Percentiles rank a stretch among this genome's conserved stretches.
Evolutionary conservation across 2,797 vertebrate species (phyloP).

Genomic region (Acanthurus lineatus): DNA sequence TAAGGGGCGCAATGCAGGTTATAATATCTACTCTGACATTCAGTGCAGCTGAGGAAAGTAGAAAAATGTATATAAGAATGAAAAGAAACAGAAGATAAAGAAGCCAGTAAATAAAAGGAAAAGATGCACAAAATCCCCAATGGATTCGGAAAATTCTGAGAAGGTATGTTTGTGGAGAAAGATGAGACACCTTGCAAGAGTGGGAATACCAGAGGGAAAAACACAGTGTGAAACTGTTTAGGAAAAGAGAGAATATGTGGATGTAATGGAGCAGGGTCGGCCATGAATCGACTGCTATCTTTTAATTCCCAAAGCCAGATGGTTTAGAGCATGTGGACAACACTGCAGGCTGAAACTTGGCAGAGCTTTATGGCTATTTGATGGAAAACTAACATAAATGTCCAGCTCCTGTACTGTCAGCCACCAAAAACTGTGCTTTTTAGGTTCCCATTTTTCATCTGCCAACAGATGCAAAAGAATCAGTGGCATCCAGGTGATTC

Average conservation of each 20-base stretch:
- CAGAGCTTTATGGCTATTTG: conserved; percentile 17
- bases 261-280: conserved; percentile 46
- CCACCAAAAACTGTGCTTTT: neutral
- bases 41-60: conserved; percentile 20
- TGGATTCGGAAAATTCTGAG: conserved; percentile 37
- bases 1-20: conserved; percentile 34
- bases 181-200: conserved; percentile 51
- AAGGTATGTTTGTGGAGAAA: conserved; percentile 31
- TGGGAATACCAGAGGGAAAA: conserved; percentile 32
- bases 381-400: conserved; percentile 17
- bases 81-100: conserved; percentile 37
- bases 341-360: conserved; percentile 21
- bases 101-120: conserved; percentile 19
- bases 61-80: conserved; percentile 23
- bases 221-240: conserved; percentile 40
- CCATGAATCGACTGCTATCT: conserved; percentile 19
- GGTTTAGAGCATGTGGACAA: conserved; percentile 27
- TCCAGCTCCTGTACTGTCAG: neutral
- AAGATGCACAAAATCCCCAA: conserved; percentile 48
- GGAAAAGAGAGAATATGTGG: conserved; percentile 21
- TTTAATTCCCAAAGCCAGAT: conserved; percentile 48
- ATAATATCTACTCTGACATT: conserved; percentile 12
- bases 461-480: too few species aligned
- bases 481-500: too few species aligned
- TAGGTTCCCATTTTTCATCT: too few species aligned